phyloP scores from a whole-genome alignment of 2,113 vertebrate species.

The Apeltes quadracus region DNA sequence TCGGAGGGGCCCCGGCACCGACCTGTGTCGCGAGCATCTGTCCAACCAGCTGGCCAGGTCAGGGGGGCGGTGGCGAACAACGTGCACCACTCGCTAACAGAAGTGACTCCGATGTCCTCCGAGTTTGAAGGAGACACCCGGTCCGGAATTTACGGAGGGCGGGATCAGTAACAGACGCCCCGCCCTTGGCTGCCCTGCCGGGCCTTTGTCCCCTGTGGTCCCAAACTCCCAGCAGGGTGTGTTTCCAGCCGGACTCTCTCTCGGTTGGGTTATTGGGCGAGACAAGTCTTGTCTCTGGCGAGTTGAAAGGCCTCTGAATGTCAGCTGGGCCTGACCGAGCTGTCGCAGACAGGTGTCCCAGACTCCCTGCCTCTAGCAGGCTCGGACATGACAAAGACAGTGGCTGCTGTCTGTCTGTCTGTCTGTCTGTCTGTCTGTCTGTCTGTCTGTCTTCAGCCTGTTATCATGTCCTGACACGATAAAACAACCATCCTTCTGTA shows the following conservation, averaged over 20 bases:
- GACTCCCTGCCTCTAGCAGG: slow-evolving; percentile 57
- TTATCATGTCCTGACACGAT: not conserved
- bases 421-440: not conserved
- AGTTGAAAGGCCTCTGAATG: slow-evolving; percentile 59
- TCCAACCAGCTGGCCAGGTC: slow-evolving; percentile 53
- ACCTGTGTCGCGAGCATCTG: slow-evolving; percentile 60
- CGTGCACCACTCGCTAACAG: slow-evolving; percentile 22
- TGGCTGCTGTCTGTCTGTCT: slow-evolving; percentile 43
- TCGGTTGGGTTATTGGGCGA: slow-evolving; percentile 57
- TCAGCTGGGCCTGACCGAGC: slow-evolving; percentile 55
- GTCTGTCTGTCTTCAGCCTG: too few relatives aligned
- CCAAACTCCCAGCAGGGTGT: slow-evolving; percentile 54
- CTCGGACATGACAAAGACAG: slow-evolving; percentile 43
- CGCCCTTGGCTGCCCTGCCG: slow-evolving; percentile 64
- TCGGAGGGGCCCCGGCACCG: slow-evolving; percentile 17
- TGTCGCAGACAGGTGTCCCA: slow-evolving; percentile 61
- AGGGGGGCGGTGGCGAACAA: slow-evolving; percentile 29
- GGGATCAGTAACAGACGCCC: slow-evolving; percentile 68
- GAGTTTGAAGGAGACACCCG: slow-evolving; percentile 52
- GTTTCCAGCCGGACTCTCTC: slow-evolving; percentile 52
- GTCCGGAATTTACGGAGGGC: slow-evolving; percentile 30
- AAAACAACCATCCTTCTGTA: slow-evolving; percentile 1
- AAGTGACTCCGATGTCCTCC: slow-evolving; percentile 44
- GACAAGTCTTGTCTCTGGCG: slow-evolving; percentile 61
- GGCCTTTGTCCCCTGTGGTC: slow-evolving; percentile 47